phyloP scores from a whole-genome alignment of 2,888 invertebrate species.

The Pteria penguin region DNA sequence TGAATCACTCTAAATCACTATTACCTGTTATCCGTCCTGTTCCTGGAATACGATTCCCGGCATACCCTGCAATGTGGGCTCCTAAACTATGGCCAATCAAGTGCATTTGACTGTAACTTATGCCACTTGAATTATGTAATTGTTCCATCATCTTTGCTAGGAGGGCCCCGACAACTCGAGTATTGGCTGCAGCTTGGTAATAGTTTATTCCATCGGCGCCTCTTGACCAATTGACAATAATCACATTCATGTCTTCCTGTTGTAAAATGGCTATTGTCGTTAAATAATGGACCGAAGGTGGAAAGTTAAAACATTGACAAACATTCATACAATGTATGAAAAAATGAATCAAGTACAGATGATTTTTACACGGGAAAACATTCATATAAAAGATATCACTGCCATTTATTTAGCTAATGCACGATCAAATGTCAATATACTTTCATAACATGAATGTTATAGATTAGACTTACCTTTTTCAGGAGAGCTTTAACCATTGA shows the following conservation, averaged over 20 bases:
- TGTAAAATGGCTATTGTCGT: slow-evolving; percentile 9
- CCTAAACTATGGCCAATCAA: slow-evolving; percentile 93
- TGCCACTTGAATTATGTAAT: slow-evolving; percentile 48
- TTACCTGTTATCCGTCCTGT: slow-evolving; percentile 73
- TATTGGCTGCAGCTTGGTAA: slow-evolving; percentile 75
- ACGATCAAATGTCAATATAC: background rate
- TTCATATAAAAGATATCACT: background rate
- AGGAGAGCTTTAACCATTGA: slow-evolving; percentile 94
- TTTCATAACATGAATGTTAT: background rate
- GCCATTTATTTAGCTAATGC: background rate
- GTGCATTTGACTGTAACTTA: slow-evolving; percentile 83
- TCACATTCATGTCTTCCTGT: slow-evolving; percentile 59
- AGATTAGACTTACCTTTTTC: slow-evolving; percentile 85
- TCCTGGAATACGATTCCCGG: slow-evolving; percentile 83
- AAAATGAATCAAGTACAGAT: no score
- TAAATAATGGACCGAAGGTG: background rate
- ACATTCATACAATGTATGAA: no score
- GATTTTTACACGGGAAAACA: no score
- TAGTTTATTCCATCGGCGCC: slow-evolving; percentile 66
- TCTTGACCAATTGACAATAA: slow-evolving; percentile 58
- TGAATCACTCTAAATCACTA: background rate
- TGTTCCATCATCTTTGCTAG: slow-evolving; percentile 65
- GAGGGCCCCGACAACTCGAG: slow-evolving; percentile 75
- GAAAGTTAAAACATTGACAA: background rate
- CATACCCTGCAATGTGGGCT: slow-evolving; percentile 93